Conservation (phyloP, 2,888 invertebrate species). For the Scaptomyza caliginosa region DNA sequence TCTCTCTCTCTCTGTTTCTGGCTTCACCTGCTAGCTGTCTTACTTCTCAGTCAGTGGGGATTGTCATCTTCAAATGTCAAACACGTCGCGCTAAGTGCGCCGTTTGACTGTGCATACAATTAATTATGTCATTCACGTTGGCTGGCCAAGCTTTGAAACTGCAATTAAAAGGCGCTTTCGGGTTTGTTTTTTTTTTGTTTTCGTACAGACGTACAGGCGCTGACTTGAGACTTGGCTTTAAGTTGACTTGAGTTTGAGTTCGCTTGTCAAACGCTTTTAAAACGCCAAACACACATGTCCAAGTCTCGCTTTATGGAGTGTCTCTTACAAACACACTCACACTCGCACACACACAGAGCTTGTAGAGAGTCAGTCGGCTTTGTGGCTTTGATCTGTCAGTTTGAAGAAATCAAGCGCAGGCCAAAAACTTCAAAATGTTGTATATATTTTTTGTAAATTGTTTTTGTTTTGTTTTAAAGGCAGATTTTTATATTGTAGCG, state of each 20-base stretch:
- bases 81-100: constrained; percentile 75
- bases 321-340: constrained; percentile 43
- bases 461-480: constrained; percentile 39
- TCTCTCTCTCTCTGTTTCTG: not conserved
- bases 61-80: constrained; percentile 78
- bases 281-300: constrained; percentile 77
- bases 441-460: constrained; percentile 39
- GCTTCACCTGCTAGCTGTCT: constrained; percentile 39
- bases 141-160: constrained; percentile 36
- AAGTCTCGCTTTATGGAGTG: constrained; percentile 54
- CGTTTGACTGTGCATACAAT: constrained; percentile 67
- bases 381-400: constrained; percentile 82
- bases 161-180: constrained; percentile 81
- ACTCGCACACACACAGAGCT: constrained; percentile 14
- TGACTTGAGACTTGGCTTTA: constrained; percentile 56
- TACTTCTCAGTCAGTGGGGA: constrained; percentile 33
- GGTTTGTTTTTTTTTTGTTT: constrained; percentile 23
- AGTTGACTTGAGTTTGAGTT: constrained; percentile 45
- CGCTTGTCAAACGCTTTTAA: constrained; percentile 83
- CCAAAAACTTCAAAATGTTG: constrained; percentile 73
- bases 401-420: constrained; percentile 80
- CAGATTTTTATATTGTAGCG: constrained; percentile 61
- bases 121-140: constrained; percentile 82
- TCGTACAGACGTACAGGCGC: constrained; percentile 60
- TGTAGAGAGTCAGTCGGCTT: constrained; percentile 58